phyloP scores from a whole-genome alignment of 2,113 vertebrate species.

The Myotis yumanensis region DNA sequence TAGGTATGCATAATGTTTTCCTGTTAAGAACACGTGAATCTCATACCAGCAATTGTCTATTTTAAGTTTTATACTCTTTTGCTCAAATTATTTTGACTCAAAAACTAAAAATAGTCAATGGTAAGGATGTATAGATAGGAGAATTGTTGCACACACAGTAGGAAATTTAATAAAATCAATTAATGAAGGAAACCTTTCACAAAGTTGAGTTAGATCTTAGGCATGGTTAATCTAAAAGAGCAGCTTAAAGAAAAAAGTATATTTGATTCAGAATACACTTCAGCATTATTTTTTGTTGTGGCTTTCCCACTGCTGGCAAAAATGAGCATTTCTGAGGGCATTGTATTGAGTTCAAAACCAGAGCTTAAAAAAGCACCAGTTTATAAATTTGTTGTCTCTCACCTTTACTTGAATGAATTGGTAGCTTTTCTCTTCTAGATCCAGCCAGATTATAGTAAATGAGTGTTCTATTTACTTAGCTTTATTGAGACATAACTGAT shows the following conservation, averaged over 20 bases:
- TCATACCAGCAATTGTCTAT: neutral
- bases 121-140: neutral
- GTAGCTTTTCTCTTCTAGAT: neutral
- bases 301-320: neutral
- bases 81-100: slow-evolving; percentile 10
- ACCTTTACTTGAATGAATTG: neutral
- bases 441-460: neutral
- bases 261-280: neutral
- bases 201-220: neutral
- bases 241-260: neutral
- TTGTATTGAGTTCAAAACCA: neutral
- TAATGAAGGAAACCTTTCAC: neutral
- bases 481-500: neutral
- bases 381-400: neutral
- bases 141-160: neutral
- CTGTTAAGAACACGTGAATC: neutral
- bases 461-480: neutral
- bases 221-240: neutral
- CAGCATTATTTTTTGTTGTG: slow-evolving; percentile 1
- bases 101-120: slow-evolving; percentile 2
- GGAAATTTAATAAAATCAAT: slow-evolving; percentile 16
- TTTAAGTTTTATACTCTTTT: neutral
- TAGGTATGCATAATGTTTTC: neutral
- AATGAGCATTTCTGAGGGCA: neutral
- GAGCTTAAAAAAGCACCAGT: neutral